Percentiles rank a stretch among this genome's conserved stretches.
phyloP scores from a whole-genome alignment of 2,888 invertebrate species.

The Xestoiulus laeticollis region DNA sequence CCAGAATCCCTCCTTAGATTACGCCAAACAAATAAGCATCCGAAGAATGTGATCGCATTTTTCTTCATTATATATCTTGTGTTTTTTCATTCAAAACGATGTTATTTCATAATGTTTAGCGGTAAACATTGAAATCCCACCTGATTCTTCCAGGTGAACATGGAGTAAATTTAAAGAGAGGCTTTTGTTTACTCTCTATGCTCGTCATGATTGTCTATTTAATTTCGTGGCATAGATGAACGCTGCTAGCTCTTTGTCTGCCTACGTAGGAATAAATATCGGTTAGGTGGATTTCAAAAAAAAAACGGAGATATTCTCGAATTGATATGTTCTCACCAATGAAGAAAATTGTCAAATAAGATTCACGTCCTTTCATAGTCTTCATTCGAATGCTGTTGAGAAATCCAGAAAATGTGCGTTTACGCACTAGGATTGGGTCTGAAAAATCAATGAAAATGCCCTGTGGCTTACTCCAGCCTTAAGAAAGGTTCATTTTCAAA shows the following conservation, averaged over 20 bases:
- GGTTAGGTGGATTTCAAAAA: not conserved
- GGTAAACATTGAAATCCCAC: not conserved
- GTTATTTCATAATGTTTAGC: not conserved
- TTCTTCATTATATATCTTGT: not conserved
- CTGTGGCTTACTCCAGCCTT: not conserved
- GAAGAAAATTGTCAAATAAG: not conserved
- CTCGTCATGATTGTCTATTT: not conserved
- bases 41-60: not conserved
- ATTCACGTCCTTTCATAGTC: not conserved
- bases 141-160: not conserved
- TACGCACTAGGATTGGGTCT: not conserved
- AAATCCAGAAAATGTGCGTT: not conserved
- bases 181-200: not conserved
- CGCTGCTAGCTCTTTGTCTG: not conserved
- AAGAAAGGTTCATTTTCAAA: constrained; percentile 24
- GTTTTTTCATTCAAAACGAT: not conserved
- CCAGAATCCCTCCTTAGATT: not conserved
- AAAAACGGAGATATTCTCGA: not conserved
- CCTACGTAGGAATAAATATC: not conserved
- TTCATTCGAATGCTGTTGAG: not conserved
- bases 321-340: not conserved
- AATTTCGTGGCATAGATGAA: not conserved
- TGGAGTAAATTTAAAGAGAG: not conserved
- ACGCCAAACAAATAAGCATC: not conserved
- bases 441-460: constrained; percentile 34